phyloP scores from a whole-genome alignment of 2,797 vertebrate genomes.

The Bryconaethiops microstoma region DNA sequence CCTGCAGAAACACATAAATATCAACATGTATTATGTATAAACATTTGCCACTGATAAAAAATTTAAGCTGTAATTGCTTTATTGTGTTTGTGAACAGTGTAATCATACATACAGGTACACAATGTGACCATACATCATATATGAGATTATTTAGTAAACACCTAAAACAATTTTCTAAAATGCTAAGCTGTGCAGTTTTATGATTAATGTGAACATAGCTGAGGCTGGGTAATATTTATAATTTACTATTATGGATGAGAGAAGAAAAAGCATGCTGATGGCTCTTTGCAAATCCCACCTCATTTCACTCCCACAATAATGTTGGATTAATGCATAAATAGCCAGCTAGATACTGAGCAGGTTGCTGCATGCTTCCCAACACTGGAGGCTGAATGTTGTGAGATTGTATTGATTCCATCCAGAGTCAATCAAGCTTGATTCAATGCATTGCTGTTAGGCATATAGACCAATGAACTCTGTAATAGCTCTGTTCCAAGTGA shows the following conservation, averaged over 20 bases:
- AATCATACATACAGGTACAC: background rate
- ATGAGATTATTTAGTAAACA: background rate
- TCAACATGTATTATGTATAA: background rate
- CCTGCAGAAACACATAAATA: background rate
- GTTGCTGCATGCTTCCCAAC: background rate
- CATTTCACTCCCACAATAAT: background rate
- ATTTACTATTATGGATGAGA: background rate
- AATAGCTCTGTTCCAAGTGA: constrained; percentile 20
- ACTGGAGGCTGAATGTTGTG: background rate
- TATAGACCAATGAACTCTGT: constrained; percentile 61
- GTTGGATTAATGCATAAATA: background rate
- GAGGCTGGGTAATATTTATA: background rate
- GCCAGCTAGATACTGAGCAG: background rate
- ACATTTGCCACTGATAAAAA: background rate
- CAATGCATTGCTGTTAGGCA: constrained; percentile 61
- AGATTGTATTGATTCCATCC: constrained; percentile 64
- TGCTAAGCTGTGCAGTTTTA: background rate
- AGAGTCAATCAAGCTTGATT: constrained; percentile 61
- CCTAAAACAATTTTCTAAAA: background rate
- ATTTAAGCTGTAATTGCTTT: background rate
- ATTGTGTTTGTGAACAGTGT: background rate
- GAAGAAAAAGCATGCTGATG: background rate
- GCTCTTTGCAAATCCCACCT: background rate
- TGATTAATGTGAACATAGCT: background rate
- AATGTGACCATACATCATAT: background rate